These are phyloP conservation scores for Carabus problematicus DNA, from an alignment of 2,888 invertebrate species.

Conservation along the genomic window DNA sequence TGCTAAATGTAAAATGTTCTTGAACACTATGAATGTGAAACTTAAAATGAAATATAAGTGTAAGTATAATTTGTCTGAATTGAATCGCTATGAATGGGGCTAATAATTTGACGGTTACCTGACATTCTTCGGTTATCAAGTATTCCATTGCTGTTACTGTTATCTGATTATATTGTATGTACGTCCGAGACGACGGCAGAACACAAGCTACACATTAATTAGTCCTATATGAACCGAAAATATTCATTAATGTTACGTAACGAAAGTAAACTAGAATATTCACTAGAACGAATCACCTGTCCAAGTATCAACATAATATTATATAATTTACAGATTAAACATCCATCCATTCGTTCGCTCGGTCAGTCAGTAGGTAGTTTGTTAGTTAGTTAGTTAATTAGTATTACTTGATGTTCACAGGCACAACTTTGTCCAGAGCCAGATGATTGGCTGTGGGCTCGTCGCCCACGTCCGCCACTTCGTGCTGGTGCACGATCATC, in stretches of 20 bases:
- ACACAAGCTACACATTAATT: constrained; percentile 14
- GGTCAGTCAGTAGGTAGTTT: background rate
- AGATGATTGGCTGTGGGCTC: constrained; percentile 47
- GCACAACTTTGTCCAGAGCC: constrained; percentile 55
- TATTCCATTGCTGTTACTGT: no score
- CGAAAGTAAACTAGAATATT: constrained; percentile 28
- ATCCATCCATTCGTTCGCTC: background rate
- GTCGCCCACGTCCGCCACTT: constrained; percentile 32
- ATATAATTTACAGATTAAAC: constrained; percentile 21
- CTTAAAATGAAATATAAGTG: no score
- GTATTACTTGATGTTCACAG: constrained; percentile 51
- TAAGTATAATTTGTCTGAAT: no score
- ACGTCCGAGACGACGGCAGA: constrained; percentile 19
- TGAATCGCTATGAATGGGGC: no score
- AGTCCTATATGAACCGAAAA: constrained; percentile 2
- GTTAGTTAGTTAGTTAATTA: constrained; percentile 45
- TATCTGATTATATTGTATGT: no score
- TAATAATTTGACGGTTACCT: no score
- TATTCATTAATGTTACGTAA: constrained; percentile 19
- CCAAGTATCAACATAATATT: constrained; percentile 8
- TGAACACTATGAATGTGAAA: no score
- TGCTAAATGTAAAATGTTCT: no score
- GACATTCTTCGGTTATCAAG: no score
- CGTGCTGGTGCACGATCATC: constrained; percentile 39
- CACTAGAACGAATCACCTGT: constrained; percentile 37